These are phyloP conservation scores for Turritopsis rubra DNA, from an alignment of 30 jellyfish, hydroid and myxozoan genomes.

Conservation along the genomic window DNA sequence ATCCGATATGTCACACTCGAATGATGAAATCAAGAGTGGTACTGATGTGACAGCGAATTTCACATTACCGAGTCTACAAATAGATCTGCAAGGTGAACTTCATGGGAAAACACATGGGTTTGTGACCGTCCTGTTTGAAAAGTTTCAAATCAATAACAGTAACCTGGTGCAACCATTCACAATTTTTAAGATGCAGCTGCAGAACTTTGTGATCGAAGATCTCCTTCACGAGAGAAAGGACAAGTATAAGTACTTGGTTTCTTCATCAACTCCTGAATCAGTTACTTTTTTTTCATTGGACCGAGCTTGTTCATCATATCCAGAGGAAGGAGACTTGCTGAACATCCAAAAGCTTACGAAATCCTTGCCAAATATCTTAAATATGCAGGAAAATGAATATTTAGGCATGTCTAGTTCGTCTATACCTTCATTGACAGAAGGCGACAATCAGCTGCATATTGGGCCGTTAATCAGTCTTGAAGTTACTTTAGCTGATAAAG, in stretches of 20 bases:
- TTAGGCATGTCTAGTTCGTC: not conserved
- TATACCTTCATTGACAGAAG: not conserved
- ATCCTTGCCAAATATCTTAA: slow-evolving; percentile 20
- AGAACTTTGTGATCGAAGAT: slow-evolving; percentile 66
- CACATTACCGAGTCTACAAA: slow-evolving; percentile 40
- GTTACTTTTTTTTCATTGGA: not conserved
- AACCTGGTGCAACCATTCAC: slow-evolving; percentile 40
- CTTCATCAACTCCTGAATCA: slow-evolving; percentile 39
- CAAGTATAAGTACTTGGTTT: slow-evolving; percentile 50
- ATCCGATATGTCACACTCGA: not conserved
- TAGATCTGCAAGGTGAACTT: slow-evolving; percentile 72
- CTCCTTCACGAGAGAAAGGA: slow-evolving; percentile 63
- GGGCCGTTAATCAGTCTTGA: slow-evolving; percentile 18
- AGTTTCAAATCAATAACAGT: slow-evolving; percentile 43
- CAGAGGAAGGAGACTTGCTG: slow-evolving; percentile 10
- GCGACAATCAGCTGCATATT: not conserved
- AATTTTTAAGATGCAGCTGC: slow-evolving; percentile 44
- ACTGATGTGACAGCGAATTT: slow-evolving; percentile 54
- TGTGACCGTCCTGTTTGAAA: slow-evolving; percentile 56
- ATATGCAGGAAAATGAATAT: not conserved
- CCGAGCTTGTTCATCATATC: slow-evolving; percentile 27
- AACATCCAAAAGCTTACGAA: slow-evolving; percentile 10
- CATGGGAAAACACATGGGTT: slow-evolving; percentile 64
- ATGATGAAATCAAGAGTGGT: not conserved
- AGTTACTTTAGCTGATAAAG: not conserved